Evolutionary conservation across 1,140 invertebrate genomes (phyloP).

Genomic region (Leptopilina clavipes): DNA sequence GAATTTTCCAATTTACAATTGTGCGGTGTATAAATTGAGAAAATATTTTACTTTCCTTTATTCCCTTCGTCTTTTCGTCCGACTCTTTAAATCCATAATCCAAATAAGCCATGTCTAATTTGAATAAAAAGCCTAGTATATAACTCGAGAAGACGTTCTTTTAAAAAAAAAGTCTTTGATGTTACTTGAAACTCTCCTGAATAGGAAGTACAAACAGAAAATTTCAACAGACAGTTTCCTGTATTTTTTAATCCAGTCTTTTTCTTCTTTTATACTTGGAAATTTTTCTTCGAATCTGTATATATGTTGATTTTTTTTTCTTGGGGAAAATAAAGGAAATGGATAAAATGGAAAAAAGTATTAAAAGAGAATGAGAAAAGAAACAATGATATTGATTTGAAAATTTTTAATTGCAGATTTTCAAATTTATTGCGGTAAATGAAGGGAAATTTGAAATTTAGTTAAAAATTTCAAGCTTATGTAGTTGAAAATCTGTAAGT

Average conservation of each 20-base stretch:
- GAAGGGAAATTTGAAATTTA: too few species aligned
- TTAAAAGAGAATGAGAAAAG: too few species aligned
- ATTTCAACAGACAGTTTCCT: background rate
- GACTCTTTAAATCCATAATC: background rate
- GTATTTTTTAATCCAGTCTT: background rate
- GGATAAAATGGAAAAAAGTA: too few species aligned
- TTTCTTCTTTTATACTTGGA: background rate
- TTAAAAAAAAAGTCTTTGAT: background rate
- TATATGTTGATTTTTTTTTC: background rate
- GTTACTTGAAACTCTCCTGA: background rate
- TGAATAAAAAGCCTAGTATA: background rate
- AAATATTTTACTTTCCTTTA: background rate
- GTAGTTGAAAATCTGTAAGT: background rate
- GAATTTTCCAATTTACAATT: background rate
- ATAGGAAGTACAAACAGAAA: constrained; percentile 1
- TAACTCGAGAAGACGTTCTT: background rate
- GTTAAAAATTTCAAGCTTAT: background rate
- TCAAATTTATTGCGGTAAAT: too few species aligned
- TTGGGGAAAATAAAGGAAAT: background rate
- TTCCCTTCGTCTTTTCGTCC: background rate
- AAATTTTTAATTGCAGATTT: too few species aligned
- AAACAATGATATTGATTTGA: too few species aligned
- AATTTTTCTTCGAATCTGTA: background rate
- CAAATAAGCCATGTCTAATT: background rate
- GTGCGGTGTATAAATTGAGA: background rate